These are phyloP conservation scores for Natator depressus DNA, from an alignment of 2,113 vertebrate species.

Conservation along the genomic window DNA sequence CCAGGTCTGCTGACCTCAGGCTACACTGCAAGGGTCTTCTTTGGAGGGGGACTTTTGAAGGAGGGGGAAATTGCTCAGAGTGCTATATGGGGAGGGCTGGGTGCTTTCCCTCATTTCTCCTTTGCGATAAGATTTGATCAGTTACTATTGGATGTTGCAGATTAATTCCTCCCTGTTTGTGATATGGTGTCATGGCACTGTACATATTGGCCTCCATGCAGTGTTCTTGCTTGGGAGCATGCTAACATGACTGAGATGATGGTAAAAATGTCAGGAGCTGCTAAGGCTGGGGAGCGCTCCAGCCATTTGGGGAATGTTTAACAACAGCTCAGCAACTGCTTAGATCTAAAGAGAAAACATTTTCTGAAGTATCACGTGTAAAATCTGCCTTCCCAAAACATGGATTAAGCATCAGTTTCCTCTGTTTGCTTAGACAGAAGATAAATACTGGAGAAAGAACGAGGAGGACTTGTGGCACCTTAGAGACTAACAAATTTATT, in stretches of 20 bases:
- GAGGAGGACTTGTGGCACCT: too few species aligned
- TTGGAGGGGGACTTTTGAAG: not conserved
- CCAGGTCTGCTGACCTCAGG: not conserved
- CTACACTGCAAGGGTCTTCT: not conserved
- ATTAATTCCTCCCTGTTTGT: not conserved
- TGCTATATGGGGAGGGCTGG: not conserved
- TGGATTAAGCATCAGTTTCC: constrained; percentile 33
- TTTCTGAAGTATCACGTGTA: not conserved
- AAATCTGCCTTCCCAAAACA: constrained; percentile 32
- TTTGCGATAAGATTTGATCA: not conserved
- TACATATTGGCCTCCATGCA: not conserved
- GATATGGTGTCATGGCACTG: not conserved
- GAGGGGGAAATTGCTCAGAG: not conserved
- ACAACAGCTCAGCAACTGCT: not conserved
- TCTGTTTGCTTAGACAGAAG: constrained; percentile 34
- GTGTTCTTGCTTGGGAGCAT: not conserved
- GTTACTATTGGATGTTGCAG: not conserved
- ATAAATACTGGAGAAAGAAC: not conserved
- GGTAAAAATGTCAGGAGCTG: not conserved
- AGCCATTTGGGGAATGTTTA: constrained; percentile 28
- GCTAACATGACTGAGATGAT: not conserved
- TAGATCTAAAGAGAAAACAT: not conserved
- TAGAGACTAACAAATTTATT: too few species aligned
- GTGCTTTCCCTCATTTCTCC: not conserved
- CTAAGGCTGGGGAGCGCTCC: not conserved